Conservation (phyloP, 2,113 vertebrate genomes). For the Zootoca vivipara region DNA sequence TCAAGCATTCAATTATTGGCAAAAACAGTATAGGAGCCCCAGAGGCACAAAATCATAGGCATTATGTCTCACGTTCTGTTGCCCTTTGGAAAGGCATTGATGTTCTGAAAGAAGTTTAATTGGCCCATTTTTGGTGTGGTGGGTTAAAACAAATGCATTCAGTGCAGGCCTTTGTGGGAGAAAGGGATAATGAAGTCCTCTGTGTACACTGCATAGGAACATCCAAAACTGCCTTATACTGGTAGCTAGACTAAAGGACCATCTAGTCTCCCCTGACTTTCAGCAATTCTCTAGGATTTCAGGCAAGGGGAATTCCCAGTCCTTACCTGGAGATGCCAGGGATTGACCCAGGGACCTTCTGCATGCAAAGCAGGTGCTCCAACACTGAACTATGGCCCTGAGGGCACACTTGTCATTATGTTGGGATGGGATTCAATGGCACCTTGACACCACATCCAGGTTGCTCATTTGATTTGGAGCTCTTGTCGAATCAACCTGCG, state of each 20-base stretch:
- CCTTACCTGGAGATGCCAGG: too few species aligned
- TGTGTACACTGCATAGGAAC: not conserved
- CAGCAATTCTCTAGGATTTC: constrained; percentile 1
- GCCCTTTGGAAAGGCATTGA: not conserved
- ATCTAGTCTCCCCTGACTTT: too few species aligned
- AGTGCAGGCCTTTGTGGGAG: not conserved
- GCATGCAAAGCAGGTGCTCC: not conserved
- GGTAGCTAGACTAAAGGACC: too few species aligned
- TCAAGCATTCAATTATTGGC: not conserved
- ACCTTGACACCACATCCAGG: too few species aligned
- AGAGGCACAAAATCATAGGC: not conserved
- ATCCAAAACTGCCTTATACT: too few species aligned
- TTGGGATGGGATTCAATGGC: too few species aligned
- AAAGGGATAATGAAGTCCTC: not conserved
- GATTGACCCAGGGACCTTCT: too few species aligned
- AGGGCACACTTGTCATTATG: too few species aligned
- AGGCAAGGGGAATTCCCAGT: too few species aligned
- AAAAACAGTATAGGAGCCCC: not conserved
- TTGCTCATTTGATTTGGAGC: too few species aligned
- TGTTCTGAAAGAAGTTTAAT: not conserved
- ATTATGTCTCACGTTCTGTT: not conserved
- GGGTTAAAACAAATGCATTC: not conserved
- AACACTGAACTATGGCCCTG: too few species aligned
- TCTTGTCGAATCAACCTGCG: too few species aligned
- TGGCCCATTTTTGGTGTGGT: not conserved